Evolutionary conservation across 2,888 invertebrate genomes (phyloP).

Genomic region (Notodonta ziczac): DNA sequence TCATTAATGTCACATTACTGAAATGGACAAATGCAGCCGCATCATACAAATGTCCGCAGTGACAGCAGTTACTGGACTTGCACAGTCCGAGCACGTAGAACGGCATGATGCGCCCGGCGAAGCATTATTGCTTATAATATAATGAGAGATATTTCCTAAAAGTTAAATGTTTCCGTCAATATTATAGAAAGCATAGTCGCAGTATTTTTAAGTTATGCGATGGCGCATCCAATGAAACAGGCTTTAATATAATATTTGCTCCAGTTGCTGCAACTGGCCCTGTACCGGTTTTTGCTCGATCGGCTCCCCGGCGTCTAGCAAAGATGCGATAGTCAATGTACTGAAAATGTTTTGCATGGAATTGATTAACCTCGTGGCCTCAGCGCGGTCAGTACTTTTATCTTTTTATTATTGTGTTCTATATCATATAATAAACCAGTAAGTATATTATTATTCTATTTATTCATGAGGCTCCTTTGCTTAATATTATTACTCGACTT

Average conservation of each 20-base stretch:
- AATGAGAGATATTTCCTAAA: constrained; percentile 42
- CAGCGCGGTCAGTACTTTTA: constrained; percentile 43
- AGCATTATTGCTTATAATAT: constrained; percentile 56
- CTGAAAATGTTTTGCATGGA: constrained; percentile 64
- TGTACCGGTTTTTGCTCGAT: constrained; percentile 69
- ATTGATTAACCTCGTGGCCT: constrained; percentile 61
- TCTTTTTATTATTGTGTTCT: constrained; percentile 28
- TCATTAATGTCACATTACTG: constrained; percentile 61
- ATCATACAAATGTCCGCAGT: constrained; percentile 51
- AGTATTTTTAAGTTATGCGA: constrained; percentile 4
- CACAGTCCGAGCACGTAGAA: constrained; percentile 59
- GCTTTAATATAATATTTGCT: constrained; percentile 50
- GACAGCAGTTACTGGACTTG: constrained; percentile 44
- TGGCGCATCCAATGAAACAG: constrained; percentile 10
- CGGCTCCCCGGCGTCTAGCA: constrained; percentile 78
- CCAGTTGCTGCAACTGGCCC: constrained; percentile 62
- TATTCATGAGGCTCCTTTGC: constrained; percentile 5
- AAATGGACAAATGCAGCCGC: constrained; percentile 55
- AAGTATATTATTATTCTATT: constrained; percentile 15
- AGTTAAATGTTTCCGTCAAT: constrained; percentile 47
- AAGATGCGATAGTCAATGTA: constrained; percentile 65
- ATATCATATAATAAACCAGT: constrained; percentile 7
- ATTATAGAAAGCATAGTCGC: background rate
- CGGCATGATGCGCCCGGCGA: constrained; percentile 42
- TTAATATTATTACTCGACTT: background rate